Evolutionary conservation across 2,797 vertebrate genomes (phyloP), one percentile per base, ranked within the genome.

Genomic region (Alcedo atthis): DNA sequence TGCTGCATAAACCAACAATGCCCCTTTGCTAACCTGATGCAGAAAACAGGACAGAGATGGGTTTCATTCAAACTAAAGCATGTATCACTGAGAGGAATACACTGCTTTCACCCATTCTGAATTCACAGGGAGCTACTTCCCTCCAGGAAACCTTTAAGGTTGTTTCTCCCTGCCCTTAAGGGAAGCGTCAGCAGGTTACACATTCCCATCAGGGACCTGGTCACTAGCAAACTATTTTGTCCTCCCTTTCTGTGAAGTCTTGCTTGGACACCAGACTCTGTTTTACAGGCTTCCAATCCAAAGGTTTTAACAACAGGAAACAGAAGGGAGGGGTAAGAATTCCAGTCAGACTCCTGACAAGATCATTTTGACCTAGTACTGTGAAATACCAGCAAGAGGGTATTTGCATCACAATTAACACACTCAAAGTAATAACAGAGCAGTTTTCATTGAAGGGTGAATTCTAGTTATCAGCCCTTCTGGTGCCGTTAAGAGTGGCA

Each of bases 241-340:
- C 70, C 81, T 95, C 79, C 63, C 64, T 90, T 97, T 96, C 88
- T 92, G 62, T 81, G 74, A 73, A 78, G 62, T 79, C 87, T 76
- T 63, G 28, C 79, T 92, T 66, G 87, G 90, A 92, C 91, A 93
- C 49, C 77, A 73, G 91, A 30, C 85, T 71, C 57, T 88, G 63
- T 93, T 97, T 97, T 94, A 96, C 13, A 95, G 51, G 67, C 92
- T 96, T 93, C 82, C 92, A 96, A 74, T 12, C 64, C 82, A 90
- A 95, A 94, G 61, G 48, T 16, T 84, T 95, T 75, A 96, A 96
- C 73, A 96, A 96, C 81, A 97, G 92, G 87, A 95, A 95, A 95
- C 71, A 95, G 85, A 92, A 94, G 94, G 90, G 82, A 97, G 95
- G 61, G 70, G 80, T 92, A 95, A 94, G 85, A 68, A 82, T 96